Conservation (phyloP, 2,113 vertebrate genomes). For the Ibidorhyncha struthersii region DNA sequence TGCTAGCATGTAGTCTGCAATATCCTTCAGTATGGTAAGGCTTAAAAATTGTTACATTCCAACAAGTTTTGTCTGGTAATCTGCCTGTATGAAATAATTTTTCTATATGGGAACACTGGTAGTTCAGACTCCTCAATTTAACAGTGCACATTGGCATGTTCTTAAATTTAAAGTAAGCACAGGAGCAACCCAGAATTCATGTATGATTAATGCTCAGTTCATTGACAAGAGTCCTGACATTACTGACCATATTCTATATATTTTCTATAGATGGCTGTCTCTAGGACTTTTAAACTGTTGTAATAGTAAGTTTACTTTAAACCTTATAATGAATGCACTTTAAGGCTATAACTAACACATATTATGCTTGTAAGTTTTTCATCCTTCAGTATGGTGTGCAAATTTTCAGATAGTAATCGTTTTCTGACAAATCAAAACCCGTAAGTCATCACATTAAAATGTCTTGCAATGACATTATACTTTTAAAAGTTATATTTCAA, state of each 20-base stretch:
- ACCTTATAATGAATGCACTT: neutral
- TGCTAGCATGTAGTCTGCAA: neutral
- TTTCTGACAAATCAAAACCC: neutral
- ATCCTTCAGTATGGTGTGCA: neutral
- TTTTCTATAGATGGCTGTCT: neutral
- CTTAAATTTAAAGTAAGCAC: neutral
- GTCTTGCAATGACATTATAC: neutral
- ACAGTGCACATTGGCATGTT: neutral
- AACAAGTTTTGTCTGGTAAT: neutral
- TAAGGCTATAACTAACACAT: neutral
- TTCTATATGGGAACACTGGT: neutral
- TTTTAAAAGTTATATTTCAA: neutral
- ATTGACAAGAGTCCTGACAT: neutral
- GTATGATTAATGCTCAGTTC: neutral
- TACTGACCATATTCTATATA: neutral
- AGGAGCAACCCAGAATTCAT: neutral
- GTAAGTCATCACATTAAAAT: neutral
- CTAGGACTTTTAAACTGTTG: neutral
- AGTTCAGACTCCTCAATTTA: neutral
- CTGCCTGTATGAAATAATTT: neutral
- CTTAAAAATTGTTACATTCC: neutral
- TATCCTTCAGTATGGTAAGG: neutral
- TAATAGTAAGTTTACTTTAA: neutral
- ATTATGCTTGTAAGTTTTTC: neutral
- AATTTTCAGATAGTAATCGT: neutral